Percentiles rank a stretch among this genome's conserved stretches.
phyloP scores from a whole-genome alignment of 2,113 vertebrate genomes.

The Eudyptes chrysolophus region DNA sequence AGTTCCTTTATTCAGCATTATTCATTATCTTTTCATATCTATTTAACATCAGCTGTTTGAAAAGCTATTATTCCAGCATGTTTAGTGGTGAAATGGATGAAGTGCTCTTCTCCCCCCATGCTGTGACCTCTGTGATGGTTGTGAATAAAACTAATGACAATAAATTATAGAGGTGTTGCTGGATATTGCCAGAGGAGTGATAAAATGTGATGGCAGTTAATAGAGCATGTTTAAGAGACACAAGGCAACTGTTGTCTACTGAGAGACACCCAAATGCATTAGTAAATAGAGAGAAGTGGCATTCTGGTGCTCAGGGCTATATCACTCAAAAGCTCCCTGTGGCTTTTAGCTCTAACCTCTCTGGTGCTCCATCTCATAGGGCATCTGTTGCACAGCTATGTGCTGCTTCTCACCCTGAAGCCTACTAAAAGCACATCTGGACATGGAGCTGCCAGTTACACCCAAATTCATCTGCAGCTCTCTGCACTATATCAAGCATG shows the following conservation, averaged over 20 bases:
- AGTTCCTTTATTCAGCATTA: background rate
- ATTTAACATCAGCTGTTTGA: background rate
- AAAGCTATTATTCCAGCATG: constrained; percentile 19
- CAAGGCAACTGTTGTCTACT: background rate
- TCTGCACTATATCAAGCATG: background rate
- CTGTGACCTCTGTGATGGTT: constrained; percentile 34
- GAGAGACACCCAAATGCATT: background rate
- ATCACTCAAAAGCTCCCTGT: background rate
- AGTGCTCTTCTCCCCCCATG: background rate
- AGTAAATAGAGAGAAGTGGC: background rate
- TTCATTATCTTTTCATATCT: constrained; percentile 38
- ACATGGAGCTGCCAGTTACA: background rate
- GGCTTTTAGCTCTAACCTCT: background rate
- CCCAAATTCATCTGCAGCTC: background rate
- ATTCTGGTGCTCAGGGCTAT: background rate
- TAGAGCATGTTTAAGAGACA: constrained; percentile 30
- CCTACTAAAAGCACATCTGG: background rate
- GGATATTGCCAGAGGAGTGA: constrained; percentile 42
- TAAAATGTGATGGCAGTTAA: constrained; percentile 47
- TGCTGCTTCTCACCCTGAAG: background rate
- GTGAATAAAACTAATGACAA: constrained; percentile 58
- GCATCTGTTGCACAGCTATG: background rate
- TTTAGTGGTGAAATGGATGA: background rate
- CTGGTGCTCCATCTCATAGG: background rate
- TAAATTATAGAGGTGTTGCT: constrained; percentile 62